phyloP scores from a whole-genome alignment of 1,140 invertebrate genomes.

The Latrodectus geometricus region DNA sequence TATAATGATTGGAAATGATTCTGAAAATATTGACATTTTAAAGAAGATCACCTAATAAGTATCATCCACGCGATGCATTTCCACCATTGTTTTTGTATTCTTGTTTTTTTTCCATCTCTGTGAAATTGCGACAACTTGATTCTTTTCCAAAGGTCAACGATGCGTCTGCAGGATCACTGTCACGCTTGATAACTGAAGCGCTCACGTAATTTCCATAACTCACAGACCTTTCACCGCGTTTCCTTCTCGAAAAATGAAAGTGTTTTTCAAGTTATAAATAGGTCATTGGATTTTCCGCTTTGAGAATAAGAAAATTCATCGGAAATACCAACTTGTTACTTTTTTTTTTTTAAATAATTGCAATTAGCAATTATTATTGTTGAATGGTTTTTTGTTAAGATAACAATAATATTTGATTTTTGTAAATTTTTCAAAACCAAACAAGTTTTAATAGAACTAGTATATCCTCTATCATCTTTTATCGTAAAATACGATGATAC shows the following conservation, averaged over 20 bases:
- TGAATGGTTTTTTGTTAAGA: not conserved
- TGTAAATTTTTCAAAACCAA: no score
- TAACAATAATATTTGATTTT: not conserved
- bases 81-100: not conserved
- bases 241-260: slow-evolving; percentile 33
- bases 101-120: no score
- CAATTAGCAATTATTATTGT: not conserved
- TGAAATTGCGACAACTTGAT: not conserved
- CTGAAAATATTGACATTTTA: not conserved
- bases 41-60: not conserved
- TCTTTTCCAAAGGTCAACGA: not conserved
- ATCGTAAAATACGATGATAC: no score
- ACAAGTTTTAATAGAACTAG: no score
- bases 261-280: slow-evolving; percentile 31
- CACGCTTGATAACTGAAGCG: slow-evolving; percentile 1
- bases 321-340: not conserved
- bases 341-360: not conserved
- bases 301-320: not conserved
- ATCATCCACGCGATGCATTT: not conserved
- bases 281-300: slow-evolving; percentile 50
- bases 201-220: slow-evolving; percentile 16
- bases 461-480: no score
- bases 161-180: not conserved
- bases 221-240: slow-evolving; percentile 45
- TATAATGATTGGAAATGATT: not conserved